Evolutionary conservation across 2,797 vertebrate genomes (phyloP), one percentile per base, ranked within the genome.

Genomic region (Liparis tanakae): DNA sequence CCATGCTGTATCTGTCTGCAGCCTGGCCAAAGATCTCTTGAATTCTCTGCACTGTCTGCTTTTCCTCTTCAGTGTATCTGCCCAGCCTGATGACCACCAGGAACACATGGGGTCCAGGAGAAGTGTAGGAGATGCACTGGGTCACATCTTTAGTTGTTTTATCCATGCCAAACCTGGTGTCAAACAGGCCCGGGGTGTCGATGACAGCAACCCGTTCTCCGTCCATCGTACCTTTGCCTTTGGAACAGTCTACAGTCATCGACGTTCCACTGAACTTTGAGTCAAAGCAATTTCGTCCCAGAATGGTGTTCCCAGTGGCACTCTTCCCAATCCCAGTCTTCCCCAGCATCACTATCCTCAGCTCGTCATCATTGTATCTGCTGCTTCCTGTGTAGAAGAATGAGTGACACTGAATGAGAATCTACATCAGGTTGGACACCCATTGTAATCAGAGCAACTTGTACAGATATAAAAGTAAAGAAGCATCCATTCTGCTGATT

Each of bases 21-120:
- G 36, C 67, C 51, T 71, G 17, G 10, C 78, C 78, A 10, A 44
- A 80, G 10, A 72, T 46, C 1, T 48, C 14, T 33, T 80, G 53
- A 59, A 76, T 76, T 25, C 0, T 54, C 7, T 72, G 17, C 53
- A 80, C 78, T 0, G 46, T 58, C 37, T 67, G 17, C 54, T 44
- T 63, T 30, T 73, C 76, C 17, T 73, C 70, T 0, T 7, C 14
- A 2, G 76, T 79, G 50, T 13, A 70, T 59, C 77, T 43, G 13
- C 44, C 43, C 59, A 70, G 14, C 1, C 1, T 22, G 18, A 70
- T 51, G 51, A 76, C 53, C 22, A 76, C 59, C 73, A 69, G 59
- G 66, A 75, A 75, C 58, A 75, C 18, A 18, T 76, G 74, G 5
- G 72, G 77, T 41, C 78, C 73, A n/a, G 78, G 78, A 72, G 30